Evolutionary conservation across 2,888 invertebrate species (phyloP).

Genomic region (Aspidiotus destructor): DNA sequence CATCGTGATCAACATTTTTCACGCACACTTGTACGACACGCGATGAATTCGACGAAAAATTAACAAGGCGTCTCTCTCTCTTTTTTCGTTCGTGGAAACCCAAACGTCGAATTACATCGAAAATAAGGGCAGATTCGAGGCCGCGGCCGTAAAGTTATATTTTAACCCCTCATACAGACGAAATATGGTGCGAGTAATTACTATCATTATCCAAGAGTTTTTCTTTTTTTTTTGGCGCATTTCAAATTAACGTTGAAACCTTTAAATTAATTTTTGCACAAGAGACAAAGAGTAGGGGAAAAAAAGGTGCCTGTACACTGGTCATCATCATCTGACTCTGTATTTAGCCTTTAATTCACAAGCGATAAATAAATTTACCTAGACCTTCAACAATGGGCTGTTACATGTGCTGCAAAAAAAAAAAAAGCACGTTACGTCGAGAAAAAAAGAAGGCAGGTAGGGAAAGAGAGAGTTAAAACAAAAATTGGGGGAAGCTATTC

Average conservation of each 20-base stretch:
- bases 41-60: no score
- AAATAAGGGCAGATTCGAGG: no score
- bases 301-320: not conserved
- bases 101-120: no score
- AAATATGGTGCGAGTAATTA: no score
- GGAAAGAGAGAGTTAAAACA: not conserved
- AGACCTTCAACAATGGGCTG: not conserved
- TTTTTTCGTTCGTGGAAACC: no score
- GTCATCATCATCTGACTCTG: slow-evolving; percentile 1
- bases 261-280: not conserved
- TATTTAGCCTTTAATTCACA: slow-evolving; percentile 1
- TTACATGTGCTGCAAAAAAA: not conserved
- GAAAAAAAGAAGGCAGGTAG: not conserved
- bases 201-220: no score
- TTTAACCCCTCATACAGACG: no score
- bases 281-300: not conserved
- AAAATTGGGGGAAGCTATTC: slow-evolving; percentile 7
- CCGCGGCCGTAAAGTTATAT: no score
- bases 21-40: no score
- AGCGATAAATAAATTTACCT: slow-evolving; percentile 3
- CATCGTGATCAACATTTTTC: no score
- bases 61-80: no score
- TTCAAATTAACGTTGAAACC: not conserved
- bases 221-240: not conserved
- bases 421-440: not conserved